A percentile compares a stretch with the other conserved stretches of the same genome.
phyloP scores from a whole-genome alignment of 2,888 invertebrate genomes.

The Netelia inedita region DNA sequence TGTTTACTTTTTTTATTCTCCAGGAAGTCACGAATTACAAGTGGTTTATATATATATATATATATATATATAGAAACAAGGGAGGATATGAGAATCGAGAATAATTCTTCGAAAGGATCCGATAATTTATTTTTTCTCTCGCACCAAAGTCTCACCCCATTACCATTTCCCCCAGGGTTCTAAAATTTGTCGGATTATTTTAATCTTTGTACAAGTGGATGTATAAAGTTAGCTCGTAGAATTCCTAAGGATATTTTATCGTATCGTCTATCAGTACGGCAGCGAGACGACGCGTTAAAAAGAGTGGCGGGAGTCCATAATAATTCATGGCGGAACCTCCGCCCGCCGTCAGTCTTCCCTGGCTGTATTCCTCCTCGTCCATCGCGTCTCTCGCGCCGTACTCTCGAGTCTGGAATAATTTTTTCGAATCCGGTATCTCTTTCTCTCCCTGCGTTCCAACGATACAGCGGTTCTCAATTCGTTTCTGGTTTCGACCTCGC shows the following conservation, averaged over 20 bases:
- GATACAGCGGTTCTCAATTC: conserved; percentile 60
- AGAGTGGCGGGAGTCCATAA: conserved; percentile 46
- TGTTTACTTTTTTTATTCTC: conserved; percentile 18
- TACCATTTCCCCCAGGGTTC: too few relatives aligned
- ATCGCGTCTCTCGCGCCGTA: conserved; percentile 29
- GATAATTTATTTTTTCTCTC: too few relatives aligned
- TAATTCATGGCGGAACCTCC: conserved; percentile 57
- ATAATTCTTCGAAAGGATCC: not conserved
- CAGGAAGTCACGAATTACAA: not conserved
- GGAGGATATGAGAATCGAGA: not conserved
- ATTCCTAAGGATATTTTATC: not conserved
- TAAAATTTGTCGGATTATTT: not conserved
- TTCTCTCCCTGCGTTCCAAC: conserved; percentile 55
- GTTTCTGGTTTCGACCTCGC: conserved; percentile 33
- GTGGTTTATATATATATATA: not conserved
- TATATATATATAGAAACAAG: not conserved
- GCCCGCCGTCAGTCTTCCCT: not conserved
- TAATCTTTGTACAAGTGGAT: not conserved
- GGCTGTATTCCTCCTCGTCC: conserved; percentile 11
- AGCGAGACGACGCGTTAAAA: not conserved
- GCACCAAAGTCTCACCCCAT: too few relatives aligned
- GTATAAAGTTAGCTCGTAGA: not conserved
- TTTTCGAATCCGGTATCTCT: conserved; percentile 43
- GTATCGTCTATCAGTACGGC: not conserved
- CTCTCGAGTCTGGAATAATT: conserved; percentile 5